phyloP scores from a whole-genome alignment of 2,113 vertebrate genomes.

The Ctenodactylus gundi region DNA sequence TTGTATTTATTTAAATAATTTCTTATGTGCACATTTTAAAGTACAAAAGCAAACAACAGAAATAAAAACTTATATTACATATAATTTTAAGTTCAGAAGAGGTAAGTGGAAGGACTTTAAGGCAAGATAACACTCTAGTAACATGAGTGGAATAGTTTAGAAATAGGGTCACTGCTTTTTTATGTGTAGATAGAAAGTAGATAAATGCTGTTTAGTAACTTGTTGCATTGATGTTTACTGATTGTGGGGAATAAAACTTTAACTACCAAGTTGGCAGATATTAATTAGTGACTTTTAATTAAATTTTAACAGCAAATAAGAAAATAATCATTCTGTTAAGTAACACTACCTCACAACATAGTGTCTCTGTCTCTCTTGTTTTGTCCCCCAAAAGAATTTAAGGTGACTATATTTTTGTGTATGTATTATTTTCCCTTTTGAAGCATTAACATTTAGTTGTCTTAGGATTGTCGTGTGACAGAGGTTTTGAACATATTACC shows the following conservation, averaged over 20 bases:
- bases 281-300: constrained; percentile 1
- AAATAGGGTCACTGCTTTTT: too few relatives aligned
- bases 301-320: constrained; percentile 56
- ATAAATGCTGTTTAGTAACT: constrained; percentile 72
- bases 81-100: constrained; percentile 80
- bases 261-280: constrained; percentile 47
- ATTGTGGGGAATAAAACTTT: constrained; percentile 48
- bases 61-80: constrained; percentile 32
- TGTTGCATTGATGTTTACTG: constrained; percentile 60
- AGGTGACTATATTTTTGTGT: not conserved
- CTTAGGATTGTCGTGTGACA: not conserved
- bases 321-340: not conserved
- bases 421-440: not conserved
- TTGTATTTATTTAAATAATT: not conserved
- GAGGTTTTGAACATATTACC: constrained; percentile 34
- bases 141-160: too few relatives aligned
- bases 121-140: too few relatives aligned
- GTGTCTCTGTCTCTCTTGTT: not conserved
- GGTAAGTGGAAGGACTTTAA: too few relatives aligned
- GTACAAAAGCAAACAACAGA: not conserved
- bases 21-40: not conserved
- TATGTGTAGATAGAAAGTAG: constrained; percentile 74
- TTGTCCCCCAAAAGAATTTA: not conserved
- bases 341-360: not conserved
- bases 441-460: not conserved